Evolutionary conservation across 2,797 vertebrate genomes (phyloP), one percentile per base, ranked within the genome.

Genomic region (Lateolabrax maculatus): DNA sequence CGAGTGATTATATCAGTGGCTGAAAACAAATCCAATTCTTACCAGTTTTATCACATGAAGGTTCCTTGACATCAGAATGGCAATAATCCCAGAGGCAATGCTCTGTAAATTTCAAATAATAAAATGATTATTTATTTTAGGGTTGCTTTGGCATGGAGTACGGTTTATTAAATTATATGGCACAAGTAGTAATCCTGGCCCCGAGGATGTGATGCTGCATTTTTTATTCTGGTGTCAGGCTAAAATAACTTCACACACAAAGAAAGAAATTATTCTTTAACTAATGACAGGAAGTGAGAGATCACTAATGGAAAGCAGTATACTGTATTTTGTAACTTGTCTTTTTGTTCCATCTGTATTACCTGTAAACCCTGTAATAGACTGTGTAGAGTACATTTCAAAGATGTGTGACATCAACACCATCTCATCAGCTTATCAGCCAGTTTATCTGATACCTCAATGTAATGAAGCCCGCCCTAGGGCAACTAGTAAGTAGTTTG

Each of bases 61-160:
- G 88, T 98, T 98, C 88, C 95, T 96, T 43, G 97, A 98, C 44
- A 96, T 94, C 92, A 98, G 84, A 79, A 98, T 97, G 48, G 97
- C 96, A 80, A 96, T 94, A 52, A 98, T 97, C 71, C 98, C 98
- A 77, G 92, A 90, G 34, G 93, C 87, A 81, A 98, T 95, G 89
- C 97, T 98, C 98, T 98, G 92, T 36, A 56, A 89, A 64, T 92
- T 77, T 72, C 12, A 86, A 77, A 88, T 18, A n/a, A 84, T 41
- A 89, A 84, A 31, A 75, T 53, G 8, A 89, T 76, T 55, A 23
- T 80, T 80, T 15, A 80, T 25, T 34, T 71, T 34, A 56, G 44
- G 21, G 9, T 66, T 61, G 21, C 11, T 60, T 67, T 43, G 61
- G 15, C 27, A 37, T 4, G 9, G 71, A 61, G 34, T 1, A 25